phyloP scores from a whole-genome alignment of 2,113 vertebrate genomes.

The Tetrax tetrax region DNA sequence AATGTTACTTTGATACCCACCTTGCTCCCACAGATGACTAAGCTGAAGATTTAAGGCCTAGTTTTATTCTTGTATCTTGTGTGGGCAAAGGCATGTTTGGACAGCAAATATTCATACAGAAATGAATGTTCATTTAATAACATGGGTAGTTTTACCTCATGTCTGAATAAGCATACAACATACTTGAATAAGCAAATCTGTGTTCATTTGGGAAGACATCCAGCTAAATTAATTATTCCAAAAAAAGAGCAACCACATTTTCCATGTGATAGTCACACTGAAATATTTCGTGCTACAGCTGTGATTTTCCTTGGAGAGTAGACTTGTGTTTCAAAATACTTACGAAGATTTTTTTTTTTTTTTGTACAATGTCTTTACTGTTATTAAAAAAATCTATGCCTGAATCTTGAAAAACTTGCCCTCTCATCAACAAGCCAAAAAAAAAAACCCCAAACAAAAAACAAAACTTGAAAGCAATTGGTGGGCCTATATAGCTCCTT shows the following conservation, averaged over 20 bases:
- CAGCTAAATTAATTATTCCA: background rate
- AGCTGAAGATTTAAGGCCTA: background rate
- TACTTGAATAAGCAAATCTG: background rate
- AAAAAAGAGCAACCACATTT: background rate
- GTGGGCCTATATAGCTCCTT: background rate
- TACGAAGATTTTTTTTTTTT: background rate
- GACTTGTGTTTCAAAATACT: background rate
- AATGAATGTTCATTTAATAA: background rate
- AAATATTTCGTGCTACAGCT: background rate
- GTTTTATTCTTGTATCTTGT: background rate
- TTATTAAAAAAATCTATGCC: background rate
- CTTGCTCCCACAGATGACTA: background rate
- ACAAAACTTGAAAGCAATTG: background rate
- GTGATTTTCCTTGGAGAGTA: background rate
- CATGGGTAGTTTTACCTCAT: background rate
- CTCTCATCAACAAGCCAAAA: background rate
- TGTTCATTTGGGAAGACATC: background rate
- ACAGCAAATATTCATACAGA: background rate
- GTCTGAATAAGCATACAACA: background rate
- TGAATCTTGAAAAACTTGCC: background rate
- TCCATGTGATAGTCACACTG: background rate
- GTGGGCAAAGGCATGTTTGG: background rate
- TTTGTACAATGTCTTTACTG: background rate
- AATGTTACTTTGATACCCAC: background rate
- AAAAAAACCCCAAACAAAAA: background rate